phyloP scores from a whole-genome alignment of 2,888 invertebrate species.

The Salpingus planirostris region DNA sequence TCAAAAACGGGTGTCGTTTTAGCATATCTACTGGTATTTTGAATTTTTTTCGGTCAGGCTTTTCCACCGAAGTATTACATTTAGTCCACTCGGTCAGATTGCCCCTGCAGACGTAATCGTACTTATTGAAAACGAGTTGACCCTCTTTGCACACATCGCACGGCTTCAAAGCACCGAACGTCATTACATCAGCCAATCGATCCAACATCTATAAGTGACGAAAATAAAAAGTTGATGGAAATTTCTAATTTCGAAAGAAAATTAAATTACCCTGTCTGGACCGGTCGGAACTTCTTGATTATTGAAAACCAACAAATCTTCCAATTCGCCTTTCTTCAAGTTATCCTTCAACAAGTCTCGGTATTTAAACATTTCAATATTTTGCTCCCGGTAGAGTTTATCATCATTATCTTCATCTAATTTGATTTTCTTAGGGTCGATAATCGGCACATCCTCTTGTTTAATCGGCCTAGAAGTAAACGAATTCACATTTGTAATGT shows the following conservation, averaged over 20 bases:
- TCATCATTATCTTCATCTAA: conserved; percentile 43
- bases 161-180: conserved; percentile 72
- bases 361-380: conserved; percentile 56
- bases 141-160: conserved; percentile 74
- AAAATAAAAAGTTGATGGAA: no score
- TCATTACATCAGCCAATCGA: conserved; percentile 71
- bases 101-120: conserved; percentile 72
- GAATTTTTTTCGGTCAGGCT: conserved; percentile 65
- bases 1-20: conserved; percentile 48
- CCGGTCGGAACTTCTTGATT: conserved; percentile 60
- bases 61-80: conserved; percentile 60
- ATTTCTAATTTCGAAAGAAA: no score
- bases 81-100: conserved; percentile 82
- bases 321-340: conserved; percentile 54
- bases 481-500: no score
- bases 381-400: conserved; percentile 63
- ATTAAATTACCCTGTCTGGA: conserved; percentile 57
- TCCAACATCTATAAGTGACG: conserved; percentile 66
- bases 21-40: conserved; percentile 56
- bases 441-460: conserved; percentile 51
- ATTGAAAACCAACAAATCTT: conserved; percentile 60
- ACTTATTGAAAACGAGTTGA: conserved; percentile 58
- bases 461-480: conserved; percentile 39
- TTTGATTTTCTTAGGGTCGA: conserved; percentile 62
- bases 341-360: conserved; percentile 53